These are phyloP conservation scores for Aradophagus sp. DNA, from an alignment of 1,140 invertebrate species.

Conservation along the genomic window DNA sequence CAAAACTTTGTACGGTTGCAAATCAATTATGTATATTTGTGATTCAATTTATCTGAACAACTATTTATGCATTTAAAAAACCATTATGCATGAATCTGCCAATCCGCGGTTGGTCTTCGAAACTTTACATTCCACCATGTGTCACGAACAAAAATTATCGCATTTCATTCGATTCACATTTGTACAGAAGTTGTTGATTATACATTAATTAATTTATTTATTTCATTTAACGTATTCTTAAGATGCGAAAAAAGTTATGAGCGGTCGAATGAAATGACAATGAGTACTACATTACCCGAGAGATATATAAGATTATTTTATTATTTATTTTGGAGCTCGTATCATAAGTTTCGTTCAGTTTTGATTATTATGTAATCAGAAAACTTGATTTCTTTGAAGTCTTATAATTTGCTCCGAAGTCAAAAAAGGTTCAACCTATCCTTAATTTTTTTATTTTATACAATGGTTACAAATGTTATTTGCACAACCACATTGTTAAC, in stretches of 20 bases:
- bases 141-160: constrained; percentile 24
- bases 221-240: constrained; percentile 26
- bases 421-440: too few species aligned
- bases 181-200: constrained; percentile 53
- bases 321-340: constrained; percentile 34
- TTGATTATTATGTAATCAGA: too few species aligned
- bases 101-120: constrained; percentile 41
- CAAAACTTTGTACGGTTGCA: too few species aligned
- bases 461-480: too few species aligned
- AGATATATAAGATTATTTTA: constrained; percentile 33
- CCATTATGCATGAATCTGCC: constrained; percentile 9
- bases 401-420: too few species aligned
- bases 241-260: constrained; percentile 9
- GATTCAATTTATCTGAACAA: constrained; percentile 1
- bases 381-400: too few species aligned
- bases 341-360: constrained; percentile 21
- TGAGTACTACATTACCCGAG: constrained; percentile 34
- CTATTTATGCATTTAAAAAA: constrained; percentile 31
- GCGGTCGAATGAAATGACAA: constrained; percentile 46
- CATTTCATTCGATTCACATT: constrained; percentile 50
- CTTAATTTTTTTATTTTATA: too few species aligned
- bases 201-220: constrained; percentile 53
- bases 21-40: too few species aligned
- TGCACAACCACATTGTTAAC: too few species aligned
- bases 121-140: constrained; percentile 54